phyloP scores from a whole-genome alignment of 2,797 vertebrate species.

The Tenualosa ilisha region DNA sequence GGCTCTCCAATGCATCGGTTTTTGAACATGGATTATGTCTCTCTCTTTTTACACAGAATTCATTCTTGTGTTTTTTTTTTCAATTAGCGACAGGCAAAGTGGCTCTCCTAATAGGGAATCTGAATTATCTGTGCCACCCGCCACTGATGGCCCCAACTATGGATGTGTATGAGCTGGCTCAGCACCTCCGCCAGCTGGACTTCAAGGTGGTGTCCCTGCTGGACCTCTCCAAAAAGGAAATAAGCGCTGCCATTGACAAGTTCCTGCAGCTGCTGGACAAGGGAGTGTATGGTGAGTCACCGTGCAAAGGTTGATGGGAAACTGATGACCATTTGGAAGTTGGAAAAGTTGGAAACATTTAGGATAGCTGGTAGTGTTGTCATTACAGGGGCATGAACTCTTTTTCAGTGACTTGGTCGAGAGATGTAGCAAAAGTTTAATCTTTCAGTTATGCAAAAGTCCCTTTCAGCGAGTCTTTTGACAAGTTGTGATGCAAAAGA shows the following conservation, averaged over 20 bases:
- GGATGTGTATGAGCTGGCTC: conserved; percentile 83
- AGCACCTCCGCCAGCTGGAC: conserved; percentile 77
- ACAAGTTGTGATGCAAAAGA: background rate
- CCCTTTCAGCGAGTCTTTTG: background rate
- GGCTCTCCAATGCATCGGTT: background rate
- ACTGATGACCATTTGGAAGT: background rate
- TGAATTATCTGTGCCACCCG: conserved; percentile 80
- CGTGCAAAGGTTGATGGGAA: background rate
- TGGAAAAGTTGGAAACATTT: background rate
- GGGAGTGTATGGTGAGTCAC: conserved; percentile 83
- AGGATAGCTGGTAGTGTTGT: background rate
- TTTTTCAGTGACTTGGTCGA: background rate
- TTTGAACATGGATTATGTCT: conserved; percentile 27
- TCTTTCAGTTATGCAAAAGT: background rate
- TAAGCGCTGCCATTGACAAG: conserved; percentile 74
- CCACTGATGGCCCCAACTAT: conserved; percentile 81
- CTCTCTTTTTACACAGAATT: background rate
- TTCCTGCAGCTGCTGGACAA: conserved; percentile 83
- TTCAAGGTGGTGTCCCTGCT: conserved; percentile 88
- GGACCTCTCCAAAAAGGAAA: conserved; percentile 83
- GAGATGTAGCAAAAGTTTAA: background rate
- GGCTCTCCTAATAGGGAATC: conserved; percentile 86
- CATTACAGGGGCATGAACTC: background rate
- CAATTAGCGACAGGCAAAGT: conserved; percentile 83
- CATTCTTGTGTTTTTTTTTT: conserved; percentile 14